Conservation (phyloP, 2,888 invertebrate species). For the Chironomus tentans region DNA sequence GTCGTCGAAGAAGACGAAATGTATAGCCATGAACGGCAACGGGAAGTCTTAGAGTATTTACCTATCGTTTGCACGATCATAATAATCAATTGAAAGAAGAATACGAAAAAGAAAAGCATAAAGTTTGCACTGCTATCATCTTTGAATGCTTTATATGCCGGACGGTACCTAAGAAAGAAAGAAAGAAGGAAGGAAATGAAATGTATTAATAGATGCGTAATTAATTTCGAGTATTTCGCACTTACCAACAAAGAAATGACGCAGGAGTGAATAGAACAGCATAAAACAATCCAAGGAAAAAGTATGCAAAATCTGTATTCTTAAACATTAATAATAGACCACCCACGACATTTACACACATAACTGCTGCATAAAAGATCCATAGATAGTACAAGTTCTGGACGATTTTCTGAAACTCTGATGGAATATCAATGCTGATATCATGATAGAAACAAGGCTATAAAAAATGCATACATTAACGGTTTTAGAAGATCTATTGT, state of each 20-base stretch:
- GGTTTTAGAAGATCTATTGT: neutral
- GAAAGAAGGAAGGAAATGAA: neutral
- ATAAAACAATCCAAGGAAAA: slow-evolving; percentile 85
- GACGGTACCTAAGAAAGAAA: slow-evolving; percentile 70
- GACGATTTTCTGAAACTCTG: slow-evolving; percentile 95
- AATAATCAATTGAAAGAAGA: slow-evolving; percentile 89
- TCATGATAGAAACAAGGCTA: slow-evolving; percentile 97
- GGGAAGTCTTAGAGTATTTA: neutral
- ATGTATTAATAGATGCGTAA: neutral
- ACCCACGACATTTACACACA: slow-evolving; percentile 79
- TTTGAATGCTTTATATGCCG: slow-evolving; percentile 98
- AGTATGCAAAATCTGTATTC: slow-evolving; percentile 53
- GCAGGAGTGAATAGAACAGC: slow-evolving; percentile 87
- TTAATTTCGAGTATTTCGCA: neutral
- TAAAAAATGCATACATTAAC: neutral
- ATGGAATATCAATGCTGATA: slow-evolving; percentile 95
- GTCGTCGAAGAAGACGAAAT: too few species aligned
- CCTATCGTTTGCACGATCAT: slow-evolving; percentile 84
- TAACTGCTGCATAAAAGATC: slow-evolving; percentile 85
- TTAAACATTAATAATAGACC: slow-evolving; percentile 67
- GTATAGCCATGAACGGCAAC: too few species aligned
- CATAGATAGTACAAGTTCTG: slow-evolving; percentile 91
- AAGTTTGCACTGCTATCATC: slow-evolving; percentile 99
- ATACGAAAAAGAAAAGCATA: slow-evolving; percentile 99
- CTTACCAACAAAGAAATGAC: slow-evolving; percentile 91